Evolutionary conservation across 2,797 vertebrate genomes (phyloP).

Genomic region (Pelochelys cantorii): DNA sequence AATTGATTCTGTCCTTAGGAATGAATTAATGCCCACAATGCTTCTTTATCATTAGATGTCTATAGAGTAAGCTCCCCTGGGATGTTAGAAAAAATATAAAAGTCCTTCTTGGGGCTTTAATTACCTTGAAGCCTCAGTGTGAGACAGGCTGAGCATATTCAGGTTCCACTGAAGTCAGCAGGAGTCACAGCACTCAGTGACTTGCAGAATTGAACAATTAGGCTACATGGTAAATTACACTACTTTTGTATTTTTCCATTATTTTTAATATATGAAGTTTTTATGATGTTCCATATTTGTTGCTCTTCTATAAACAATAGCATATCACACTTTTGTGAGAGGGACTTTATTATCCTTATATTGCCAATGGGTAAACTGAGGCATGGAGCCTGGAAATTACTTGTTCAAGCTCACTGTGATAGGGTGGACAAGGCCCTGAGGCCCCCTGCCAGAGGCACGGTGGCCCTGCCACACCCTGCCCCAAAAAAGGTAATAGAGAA

Average conservation of each 20-base stretch:
- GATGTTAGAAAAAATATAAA: not conserved
- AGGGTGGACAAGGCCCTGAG: too few species aligned
- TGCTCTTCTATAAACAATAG: not conserved
- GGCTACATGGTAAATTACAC: accelerated
- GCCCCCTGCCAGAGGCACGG: too few species aligned
- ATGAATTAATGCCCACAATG: not conserved
- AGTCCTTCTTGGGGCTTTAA: not conserved
- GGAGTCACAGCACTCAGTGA: not conserved
- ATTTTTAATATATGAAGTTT: constrained; percentile 4
- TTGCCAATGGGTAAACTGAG: not conserved
- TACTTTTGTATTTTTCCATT: not conserved
- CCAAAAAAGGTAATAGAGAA: too few species aligned
- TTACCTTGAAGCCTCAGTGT: not conserved
- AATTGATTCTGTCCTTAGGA: constrained; percentile 10
- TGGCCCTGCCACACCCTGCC: too few species aligned
- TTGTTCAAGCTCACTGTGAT: not conserved
- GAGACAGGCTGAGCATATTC: not conserved
- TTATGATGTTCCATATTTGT: not conserved
- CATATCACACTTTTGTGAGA: not conserved
- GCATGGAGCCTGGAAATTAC: not conserved
- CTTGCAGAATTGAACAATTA: not conserved
- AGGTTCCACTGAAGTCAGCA: constrained; percentile 8
- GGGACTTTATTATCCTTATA: not conserved
- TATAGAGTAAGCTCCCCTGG: not conserved
- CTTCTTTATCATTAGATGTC: not conserved